These are phyloP conservation scores for Apis mellifera DNA, from an alignment of 1,140 invertebrate species.

Conservation along the genomic window Amel_HAv3.1 CM009939.2:11634501-11635000, in stretches of 20 bases:
- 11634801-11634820: not conserved
- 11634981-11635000: conserved; percentile 74
- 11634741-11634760: not conserved
- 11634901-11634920: conserved; percentile 67
- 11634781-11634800: not conserved
- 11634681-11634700: not conserved
- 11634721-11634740: not conserved
- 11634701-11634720: not conserved
- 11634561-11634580: rapidly evolving
- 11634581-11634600: too few species aligned
- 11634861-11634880: conserved; percentile 35
- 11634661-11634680: too few species aligned
- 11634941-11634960: conserved; percentile 81
- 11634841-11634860: conserved; percentile 61
- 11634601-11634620: too few species aligned
- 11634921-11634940: conserved; percentile 77
- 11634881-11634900: conserved; percentile 49
- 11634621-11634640: too few species aligned
- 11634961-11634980: conserved; percentile 73
- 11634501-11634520: not conserved
- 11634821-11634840: conserved; percentile 38
- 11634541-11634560: not conserved
- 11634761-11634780: not conserved
- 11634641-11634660: too few species aligned
- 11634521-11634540: too few species aligned